Conservation (phyloP, 2,797 vertebrate genomes). For the Threskiornis aethiopicus region DNA sequence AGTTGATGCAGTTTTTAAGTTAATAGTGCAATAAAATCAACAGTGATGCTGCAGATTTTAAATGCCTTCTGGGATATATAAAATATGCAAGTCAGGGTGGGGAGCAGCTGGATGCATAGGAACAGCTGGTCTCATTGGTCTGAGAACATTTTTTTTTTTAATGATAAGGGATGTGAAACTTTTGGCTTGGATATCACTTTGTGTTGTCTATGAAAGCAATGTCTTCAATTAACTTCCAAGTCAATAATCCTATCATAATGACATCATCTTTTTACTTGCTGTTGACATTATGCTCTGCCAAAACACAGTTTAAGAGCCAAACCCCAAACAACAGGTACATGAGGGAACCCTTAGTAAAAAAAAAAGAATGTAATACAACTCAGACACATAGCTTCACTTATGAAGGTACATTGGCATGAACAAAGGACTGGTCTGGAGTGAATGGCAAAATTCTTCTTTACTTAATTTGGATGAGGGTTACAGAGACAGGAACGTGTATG, state of each 20-base stretch:
- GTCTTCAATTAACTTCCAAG: constrained; percentile 4
- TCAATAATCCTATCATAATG: background rate
- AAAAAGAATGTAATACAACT: background rate
- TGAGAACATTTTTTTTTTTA: background rate
- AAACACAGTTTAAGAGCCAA: background rate
- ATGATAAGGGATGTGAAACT: background rate
- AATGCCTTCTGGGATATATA: constrained; percentile 18
- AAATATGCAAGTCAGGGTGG: constrained; percentile 40
- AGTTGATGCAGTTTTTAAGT: constrained; percentile 57
- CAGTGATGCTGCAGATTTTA: constrained; percentile 40
- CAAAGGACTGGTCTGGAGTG: background rate
- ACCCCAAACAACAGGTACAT: background rate
- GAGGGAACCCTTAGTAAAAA: background rate
- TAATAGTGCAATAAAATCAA: constrained; percentile 68
- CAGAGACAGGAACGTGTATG: background rate
- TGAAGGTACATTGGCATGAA: background rate
- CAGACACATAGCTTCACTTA: background rate
- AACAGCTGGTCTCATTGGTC: constrained; percentile 33
- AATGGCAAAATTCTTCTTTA: background rate
- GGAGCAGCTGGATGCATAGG: constrained; percentile 42
- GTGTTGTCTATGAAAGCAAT: background rate
- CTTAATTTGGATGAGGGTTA: background rate
- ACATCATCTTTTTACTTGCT: background rate
- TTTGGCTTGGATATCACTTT: background rate
- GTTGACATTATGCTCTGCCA: background rate